phyloP scores from a whole-genome alignment of 1,140 invertebrate genomes.

The Polyergus mexicanus region DNA sequence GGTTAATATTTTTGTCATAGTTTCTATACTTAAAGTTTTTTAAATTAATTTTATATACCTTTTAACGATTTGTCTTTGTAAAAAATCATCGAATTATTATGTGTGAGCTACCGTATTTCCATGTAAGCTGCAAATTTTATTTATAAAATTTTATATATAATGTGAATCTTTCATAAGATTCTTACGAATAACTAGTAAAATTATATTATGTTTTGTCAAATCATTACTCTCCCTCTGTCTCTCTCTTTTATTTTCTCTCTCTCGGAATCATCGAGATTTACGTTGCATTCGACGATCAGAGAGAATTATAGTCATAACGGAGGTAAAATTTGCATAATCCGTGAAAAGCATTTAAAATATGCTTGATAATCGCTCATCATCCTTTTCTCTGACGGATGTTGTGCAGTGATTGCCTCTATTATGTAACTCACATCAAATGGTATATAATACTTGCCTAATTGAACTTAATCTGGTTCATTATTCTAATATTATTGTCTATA shows the following conservation, averaged over 20 bases:
- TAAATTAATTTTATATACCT: too few species aligned
- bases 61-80: not conserved
- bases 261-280: not conserved
- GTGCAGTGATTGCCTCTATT: slow-evolving; percentile 27
- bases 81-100: not conserved
- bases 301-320: slow-evolving; percentile 27
- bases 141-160: too few species aligned
- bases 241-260: too few species aligned
- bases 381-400: not conserved
- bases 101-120: slow-evolving; percentile 15
- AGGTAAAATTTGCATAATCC: slow-evolving; percentile 54
- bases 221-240: not conserved
- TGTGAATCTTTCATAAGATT: slow-evolving; percentile 2
- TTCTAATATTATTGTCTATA: slow-evolving; percentile 21
- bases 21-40: not conserved
- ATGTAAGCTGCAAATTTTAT: not conserved
- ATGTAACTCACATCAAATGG: slow-evolving; percentile 13
- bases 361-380: slow-evolving; percentile 34
- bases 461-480: slow-evolving; percentile 30
- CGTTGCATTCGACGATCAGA: not conserved
- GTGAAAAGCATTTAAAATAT: not conserved
- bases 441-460: slow-evolving; percentile 49
- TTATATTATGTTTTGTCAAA: slow-evolving; percentile 38
- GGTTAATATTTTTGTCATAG: not conserved
- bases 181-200: slow-evolving; percentile 26